Evolutionary conservation across 1,140 invertebrate species (phyloP).

Genomic region (Homarus americanus): DNA sequence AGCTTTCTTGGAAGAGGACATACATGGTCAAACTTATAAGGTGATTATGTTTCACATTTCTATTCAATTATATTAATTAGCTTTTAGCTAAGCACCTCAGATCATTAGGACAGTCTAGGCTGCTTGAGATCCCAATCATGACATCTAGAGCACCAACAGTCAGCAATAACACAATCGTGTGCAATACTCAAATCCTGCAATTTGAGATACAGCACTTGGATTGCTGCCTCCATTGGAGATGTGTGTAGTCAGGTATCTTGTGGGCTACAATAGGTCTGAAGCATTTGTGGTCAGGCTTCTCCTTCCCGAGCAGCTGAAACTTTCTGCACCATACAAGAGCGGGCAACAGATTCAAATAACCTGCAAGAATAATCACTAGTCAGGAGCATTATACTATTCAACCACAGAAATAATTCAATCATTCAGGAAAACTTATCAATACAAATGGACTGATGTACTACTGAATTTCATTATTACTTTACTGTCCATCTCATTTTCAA

Average conservation of each 20-base stretch:
- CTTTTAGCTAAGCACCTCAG: slow-evolving; percentile 54
- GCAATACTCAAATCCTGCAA: slow-evolving; percentile 43
- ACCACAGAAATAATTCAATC: too few relatives aligned
- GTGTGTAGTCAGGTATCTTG: slow-evolving; percentile 50
- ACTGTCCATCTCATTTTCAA: background rate
- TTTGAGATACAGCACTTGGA: slow-evolving; percentile 45
- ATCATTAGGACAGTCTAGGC: slow-evolving; percentile 30
- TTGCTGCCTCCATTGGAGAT: slow-evolving; percentile 48
- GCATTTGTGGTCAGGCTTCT: slow-evolving; percentile 62
- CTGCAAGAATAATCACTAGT: slow-evolving; percentile 54
- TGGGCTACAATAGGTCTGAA: slow-evolving; percentile 39
- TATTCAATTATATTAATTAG: slow-evolving; percentile 13
- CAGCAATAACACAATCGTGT: slow-evolving; percentile 45
- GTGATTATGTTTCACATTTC: background rate
- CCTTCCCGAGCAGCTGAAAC: slow-evolving; percentile 40
- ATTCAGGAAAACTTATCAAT: too few relatives aligned
- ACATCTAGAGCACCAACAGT: slow-evolving; percentile 48
- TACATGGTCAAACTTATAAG: background rate
- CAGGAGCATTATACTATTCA: too few relatives aligned
- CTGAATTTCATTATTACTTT: too few relatives aligned
- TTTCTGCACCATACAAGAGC: slow-evolving; percentile 94
- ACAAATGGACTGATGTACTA: too few relatives aligned
- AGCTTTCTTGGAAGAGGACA: background rate
- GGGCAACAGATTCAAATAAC: slow-evolving; percentile 94
- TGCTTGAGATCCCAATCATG: slow-evolving; percentile 36